phyloP scores from a whole-genome alignment of 1,140 invertebrate species.

The Brachionus calyciflorus region DNA sequence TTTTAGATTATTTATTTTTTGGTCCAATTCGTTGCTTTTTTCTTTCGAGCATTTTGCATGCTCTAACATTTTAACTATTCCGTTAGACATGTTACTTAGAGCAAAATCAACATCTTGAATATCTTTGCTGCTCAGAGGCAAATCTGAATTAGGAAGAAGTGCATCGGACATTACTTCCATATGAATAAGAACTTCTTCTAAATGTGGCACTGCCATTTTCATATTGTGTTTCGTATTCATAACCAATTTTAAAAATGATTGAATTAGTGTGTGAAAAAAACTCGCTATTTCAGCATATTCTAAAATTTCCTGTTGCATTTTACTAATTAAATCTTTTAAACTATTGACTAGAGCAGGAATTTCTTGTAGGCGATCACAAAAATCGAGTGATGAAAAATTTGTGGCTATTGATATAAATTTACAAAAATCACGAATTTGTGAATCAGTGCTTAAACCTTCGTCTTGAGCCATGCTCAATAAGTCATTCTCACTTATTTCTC shows the following conservation, averaged over 20 bases:
- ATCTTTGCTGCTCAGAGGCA: neutral
- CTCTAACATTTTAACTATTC: slow-evolving; percentile 7
- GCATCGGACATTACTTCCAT: slow-evolving; percentile 12
- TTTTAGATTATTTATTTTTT: slow-evolving; percentile 16
- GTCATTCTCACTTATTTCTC: slow-evolving; percentile 32
- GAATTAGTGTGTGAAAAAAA: slow-evolving; percentile 26
- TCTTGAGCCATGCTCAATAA: slow-evolving; percentile 3
- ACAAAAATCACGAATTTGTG: slow-evolving; percentile 11
- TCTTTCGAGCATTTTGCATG: slow-evolving; percentile 1
- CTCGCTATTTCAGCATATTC: slow-evolving; percentile 43
- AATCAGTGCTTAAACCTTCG: slow-evolving; percentile 6
- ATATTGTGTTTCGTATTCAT: slow-evolving; percentile 42
- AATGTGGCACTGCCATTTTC: slow-evolving; percentile 21
- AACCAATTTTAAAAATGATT: slow-evolving; percentile 38
- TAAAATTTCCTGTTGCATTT: slow-evolving; percentile 23
- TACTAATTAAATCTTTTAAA: neutral
- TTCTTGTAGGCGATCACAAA: neutral
- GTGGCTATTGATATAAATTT: slow-evolving; percentile 37
- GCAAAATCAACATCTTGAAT: slow-evolving; percentile 29
- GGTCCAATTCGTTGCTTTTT: neutral
- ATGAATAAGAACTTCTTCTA: slow-evolving; percentile 13
- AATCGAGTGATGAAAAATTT: slow-evolving; percentile 34
- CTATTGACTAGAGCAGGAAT: slow-evolving; percentile 7
- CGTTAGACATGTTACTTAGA: neutral
- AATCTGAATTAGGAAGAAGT: neutral